Evolutionary conservation across 2,113 vertebrate genomes (phyloP).

Genomic region (Sceloporus undulatus): DNA sequence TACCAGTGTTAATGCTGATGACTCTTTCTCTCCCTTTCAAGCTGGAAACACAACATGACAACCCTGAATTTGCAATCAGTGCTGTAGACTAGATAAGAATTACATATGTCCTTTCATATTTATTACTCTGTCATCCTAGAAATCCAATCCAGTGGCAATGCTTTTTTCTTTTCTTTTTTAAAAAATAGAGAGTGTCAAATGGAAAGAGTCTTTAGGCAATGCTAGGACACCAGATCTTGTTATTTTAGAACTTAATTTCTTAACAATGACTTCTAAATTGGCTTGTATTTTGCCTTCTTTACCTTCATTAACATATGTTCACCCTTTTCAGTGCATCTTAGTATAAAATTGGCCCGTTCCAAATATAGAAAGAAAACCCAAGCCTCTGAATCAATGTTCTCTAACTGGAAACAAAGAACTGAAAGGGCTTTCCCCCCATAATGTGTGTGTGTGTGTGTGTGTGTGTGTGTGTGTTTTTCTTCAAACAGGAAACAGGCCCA

Average conservation of each 20-base stretch:
- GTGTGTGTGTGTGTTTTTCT: no score
- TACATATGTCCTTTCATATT: constrained; percentile 27
- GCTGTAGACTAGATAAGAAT: constrained; percentile 20
- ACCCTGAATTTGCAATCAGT: constrained; percentile 26
- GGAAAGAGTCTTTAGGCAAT: neutral
- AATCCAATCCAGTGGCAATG: neutral
- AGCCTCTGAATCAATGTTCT: neutral
- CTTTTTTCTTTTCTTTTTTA: neutral
- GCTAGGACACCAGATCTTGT: neutral
- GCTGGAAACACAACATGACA: constrained; percentile 29
- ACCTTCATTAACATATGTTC: neutral
- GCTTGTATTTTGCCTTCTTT: neutral
- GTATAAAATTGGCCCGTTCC: neutral
- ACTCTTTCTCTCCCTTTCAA: neutral
- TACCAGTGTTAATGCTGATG: neutral
- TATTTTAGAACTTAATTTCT: neutral
- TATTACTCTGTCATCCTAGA: constrained; percentile 16
- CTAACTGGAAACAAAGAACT: neutral
- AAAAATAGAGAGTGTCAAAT: neutral
- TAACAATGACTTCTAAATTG: neutral
- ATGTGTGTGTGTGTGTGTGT: no score
- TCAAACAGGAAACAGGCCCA: no score
- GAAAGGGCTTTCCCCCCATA: no score
- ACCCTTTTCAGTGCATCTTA: neutral
- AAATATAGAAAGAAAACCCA: neutral